Percentiles rank a stretch among this genome's conserved stretches.
Conservation (phyloP, 2,797 vertebrate genomes). For the Chromobotia macracanthus region DNA sequence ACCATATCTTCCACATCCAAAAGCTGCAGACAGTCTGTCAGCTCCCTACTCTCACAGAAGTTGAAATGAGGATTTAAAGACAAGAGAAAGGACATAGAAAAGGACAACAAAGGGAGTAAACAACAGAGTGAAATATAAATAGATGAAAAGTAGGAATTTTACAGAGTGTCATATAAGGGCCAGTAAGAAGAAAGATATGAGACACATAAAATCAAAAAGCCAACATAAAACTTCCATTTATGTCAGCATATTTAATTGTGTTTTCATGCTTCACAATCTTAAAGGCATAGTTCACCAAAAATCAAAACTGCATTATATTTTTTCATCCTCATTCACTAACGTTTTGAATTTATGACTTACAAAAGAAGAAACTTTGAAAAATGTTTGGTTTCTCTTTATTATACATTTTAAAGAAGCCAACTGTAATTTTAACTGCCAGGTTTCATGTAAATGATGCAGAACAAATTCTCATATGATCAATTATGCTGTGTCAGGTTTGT, state of each 20-base stretch:
- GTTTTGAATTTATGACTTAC: no score
- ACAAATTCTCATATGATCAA: no score
- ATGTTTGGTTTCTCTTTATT: no score
- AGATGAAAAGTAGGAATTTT: conserved; percentile 65
- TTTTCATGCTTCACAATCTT: conserved; percentile 79
- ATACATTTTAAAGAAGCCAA: no score
- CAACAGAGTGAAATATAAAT: no score
- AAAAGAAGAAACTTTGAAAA: no score
- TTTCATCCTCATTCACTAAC: conserved; percentile 36
- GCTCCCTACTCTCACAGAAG: conserved; percentile 83
- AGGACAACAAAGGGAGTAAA: conserved; percentile 66
- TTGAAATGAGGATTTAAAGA: conserved; percentile 63
- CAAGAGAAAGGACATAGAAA: conserved; percentile 50
- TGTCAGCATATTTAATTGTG: conserved; percentile 78
- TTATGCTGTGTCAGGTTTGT: no score
- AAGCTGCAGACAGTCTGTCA: conserved; percentile 97
- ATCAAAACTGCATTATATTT: neutral
- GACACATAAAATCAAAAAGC: conserved; percentile 74
- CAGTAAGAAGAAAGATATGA: conserved; percentile 61
- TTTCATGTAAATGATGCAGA: no score
- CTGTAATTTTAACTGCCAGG: no score
- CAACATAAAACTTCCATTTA: conserved; percentile 81
- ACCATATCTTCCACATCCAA: conserved; percentile 99
- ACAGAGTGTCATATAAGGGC: conserved; percentile 60
- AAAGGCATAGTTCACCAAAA: conserved; percentile 58